A percentile compares a stretch with the other conserved stretches of the same genome.
Evolutionary conservation across 2,797 vertebrate species (phyloP).

Genomic region (Takifugu ocellatus): DNA sequence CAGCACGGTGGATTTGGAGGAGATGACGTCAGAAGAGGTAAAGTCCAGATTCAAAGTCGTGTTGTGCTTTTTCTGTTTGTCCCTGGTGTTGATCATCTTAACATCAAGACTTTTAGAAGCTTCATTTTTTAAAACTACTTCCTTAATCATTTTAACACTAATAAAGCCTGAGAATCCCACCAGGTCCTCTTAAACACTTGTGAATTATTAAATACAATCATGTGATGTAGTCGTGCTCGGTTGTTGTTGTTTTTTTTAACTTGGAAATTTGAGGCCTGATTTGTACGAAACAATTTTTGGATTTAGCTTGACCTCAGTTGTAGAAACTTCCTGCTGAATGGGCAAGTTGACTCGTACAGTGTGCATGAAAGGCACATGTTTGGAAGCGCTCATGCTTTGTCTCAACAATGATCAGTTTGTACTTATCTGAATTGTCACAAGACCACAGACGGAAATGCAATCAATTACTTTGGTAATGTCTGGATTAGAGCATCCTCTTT

Average conservation of each 20-base stretch:
- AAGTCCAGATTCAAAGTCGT: slow-evolving; percentile 34
- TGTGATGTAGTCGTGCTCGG: slow-evolving; percentile 5
- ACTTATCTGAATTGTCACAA: neutral
- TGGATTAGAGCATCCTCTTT: no score
- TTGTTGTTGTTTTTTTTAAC: no score
- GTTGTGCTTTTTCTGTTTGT: slow-evolving; percentile 32
- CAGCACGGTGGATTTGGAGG: slow-evolving; percentile 89
- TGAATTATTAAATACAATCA: neutral
- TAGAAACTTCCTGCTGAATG: slow-evolving; percentile 4
- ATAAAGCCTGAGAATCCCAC: neutral
- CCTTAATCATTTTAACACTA: neutral
- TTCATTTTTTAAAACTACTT: neutral
- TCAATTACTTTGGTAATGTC: no score
- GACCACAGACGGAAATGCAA: no score
- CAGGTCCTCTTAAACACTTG: neutral
- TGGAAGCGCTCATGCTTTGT: slow-evolving; percentile 23
- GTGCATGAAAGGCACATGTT: slow-evolving; percentile 13
- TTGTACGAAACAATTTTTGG: slow-evolving; percentile 1
- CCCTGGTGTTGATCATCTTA: slow-evolving; percentile 19
- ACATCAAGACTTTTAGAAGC: neutral
- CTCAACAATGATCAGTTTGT: neutral
- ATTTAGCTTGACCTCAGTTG: slow-evolving; percentile 3
- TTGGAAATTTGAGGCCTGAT: neutral
- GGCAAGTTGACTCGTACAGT: slow-evolving; percentile 42
- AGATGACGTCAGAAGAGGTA: slow-evolving; percentile 78